phyloP scores from a whole-genome alignment of 2,113 vertebrate species.

The Aphelocoma coerulescens region DNA sequence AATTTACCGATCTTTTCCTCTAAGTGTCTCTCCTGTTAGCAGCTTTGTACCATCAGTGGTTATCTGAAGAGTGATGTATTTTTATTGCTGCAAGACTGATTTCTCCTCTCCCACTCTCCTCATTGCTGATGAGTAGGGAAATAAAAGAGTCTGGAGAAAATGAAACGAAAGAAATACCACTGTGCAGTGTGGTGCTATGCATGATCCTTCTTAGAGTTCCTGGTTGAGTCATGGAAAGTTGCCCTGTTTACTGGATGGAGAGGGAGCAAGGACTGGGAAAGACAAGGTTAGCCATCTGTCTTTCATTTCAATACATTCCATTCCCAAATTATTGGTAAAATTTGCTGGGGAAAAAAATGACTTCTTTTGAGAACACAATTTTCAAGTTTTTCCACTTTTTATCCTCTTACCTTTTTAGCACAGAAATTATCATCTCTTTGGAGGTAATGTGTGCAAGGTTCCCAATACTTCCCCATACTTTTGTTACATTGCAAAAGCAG shows the following conservation, averaged over 20 bases:
- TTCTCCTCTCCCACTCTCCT: neutral
- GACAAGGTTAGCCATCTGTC: rapidly evolving
- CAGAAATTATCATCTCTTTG: neutral
- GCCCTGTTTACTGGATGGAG: neutral
- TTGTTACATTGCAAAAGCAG: slow-evolving; percentile 24
- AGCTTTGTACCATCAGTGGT: neutral
- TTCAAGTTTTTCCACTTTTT: neutral
- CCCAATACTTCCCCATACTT: neutral
- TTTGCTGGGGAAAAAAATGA: neutral
- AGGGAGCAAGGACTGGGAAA: neutral
- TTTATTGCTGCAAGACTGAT: neutral
- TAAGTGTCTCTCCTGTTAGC: neutral
- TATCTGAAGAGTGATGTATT: neutral
- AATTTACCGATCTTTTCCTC: neutral
- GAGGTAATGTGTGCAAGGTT: neutral
- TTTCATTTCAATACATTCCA: neutral
- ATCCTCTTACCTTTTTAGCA: neutral
- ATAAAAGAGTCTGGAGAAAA: neutral
- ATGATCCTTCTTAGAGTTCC: neutral
- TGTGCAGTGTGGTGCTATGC: neutral
- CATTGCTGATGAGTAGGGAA: neutral
- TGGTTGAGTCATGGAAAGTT: neutral
- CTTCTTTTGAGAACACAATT: neutral
- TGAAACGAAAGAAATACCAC: neutral
- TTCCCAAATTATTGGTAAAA: neutral